Evolutionary conservation across 2,113 vertebrate genomes (phyloP), one percentile per base, ranked within the genome.

Genomic region (Patagioenas fasciata): DNA sequence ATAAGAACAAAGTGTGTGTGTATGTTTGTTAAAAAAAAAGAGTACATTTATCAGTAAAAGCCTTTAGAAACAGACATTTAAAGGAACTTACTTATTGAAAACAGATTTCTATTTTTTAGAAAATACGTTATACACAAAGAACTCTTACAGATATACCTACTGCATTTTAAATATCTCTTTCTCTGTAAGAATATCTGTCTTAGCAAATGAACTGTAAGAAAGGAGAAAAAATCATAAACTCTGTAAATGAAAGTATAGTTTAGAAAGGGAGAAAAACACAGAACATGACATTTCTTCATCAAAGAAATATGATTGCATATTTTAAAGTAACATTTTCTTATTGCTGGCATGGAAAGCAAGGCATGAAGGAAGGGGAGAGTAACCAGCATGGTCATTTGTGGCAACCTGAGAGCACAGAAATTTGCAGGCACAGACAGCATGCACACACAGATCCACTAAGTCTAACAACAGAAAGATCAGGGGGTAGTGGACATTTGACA

Each of bases 51-150:
- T 42, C 29, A 89, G 50, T 14, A 57, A 85, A 89, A 69, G 26
- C 12, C 11, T 65, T 74, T 57, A 80, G 47, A 94, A 96, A 78
- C 11, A 84, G 44, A 74, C 72, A 8, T 66, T 83, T 47, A 77
- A 85, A 79, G 31, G 15, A 85, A 77, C 20, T 23, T 85, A 5
- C 28, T 50, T 66, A 28, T 4, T 66, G 47, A 85, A 94, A 94
- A 58, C 6, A n/a, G 67, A 80, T 38, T 25, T 40, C 3, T 2
- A 10, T 36, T 23, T 85, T 77, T 78, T 31, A 16, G 25, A 24
- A 77, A 81, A 87, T 53, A 7, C 10, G 38, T 72, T 48, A 40
- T 18, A 40, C 6, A 28, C 38, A n/a, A 44, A 75, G 13, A 73
- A 25, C 8, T 54, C 31, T 15, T 47, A 47, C 14, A 70, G 40